Evolutionary conservation across 2,797 vertebrate species (phyloP).

Genomic region (Crocodylus rhombifer): DNA sequence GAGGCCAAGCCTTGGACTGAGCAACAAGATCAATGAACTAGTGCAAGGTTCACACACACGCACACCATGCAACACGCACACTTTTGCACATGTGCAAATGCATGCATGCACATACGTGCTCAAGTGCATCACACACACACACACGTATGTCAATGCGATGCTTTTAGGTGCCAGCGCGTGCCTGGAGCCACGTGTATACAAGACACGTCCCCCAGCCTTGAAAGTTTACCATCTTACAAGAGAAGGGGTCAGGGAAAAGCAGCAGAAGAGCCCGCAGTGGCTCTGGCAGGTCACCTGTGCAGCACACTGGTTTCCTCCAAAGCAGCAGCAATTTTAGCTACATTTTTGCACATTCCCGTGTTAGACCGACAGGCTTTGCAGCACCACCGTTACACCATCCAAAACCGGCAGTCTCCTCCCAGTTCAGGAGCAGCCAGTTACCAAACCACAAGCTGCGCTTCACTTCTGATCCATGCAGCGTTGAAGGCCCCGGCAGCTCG

Average conservation of each 20-base stretch:
- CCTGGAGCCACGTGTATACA: neutral
- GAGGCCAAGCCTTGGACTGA: neutral
- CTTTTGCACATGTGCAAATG: neutral
- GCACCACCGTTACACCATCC: too few relatives aligned
- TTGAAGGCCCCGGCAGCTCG: neutral
- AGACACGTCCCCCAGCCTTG: neutral
- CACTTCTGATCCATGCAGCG: neutral
- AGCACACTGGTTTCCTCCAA: neutral
- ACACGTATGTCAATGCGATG: too few relatives aligned
- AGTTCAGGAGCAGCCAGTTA: too few relatives aligned
- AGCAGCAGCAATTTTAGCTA: too few relatives aligned
- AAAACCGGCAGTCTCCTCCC: accelerated
- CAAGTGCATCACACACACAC: neutral
- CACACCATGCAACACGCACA: neutral
- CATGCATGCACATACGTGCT: neutral
- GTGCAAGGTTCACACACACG: neutral
- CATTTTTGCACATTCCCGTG: neutral
- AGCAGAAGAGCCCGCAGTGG: neutral
- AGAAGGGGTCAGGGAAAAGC: neutral
- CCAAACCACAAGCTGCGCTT: accelerated
- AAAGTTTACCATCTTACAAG: neutral
- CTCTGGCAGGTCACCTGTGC: neutral
- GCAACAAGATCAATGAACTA: neutral
- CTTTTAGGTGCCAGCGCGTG: neutral
- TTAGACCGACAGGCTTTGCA: neutral